Conservation (phyloP, 2,888 invertebrate species). For the Harpagoxenus sublaevis region DNA sequence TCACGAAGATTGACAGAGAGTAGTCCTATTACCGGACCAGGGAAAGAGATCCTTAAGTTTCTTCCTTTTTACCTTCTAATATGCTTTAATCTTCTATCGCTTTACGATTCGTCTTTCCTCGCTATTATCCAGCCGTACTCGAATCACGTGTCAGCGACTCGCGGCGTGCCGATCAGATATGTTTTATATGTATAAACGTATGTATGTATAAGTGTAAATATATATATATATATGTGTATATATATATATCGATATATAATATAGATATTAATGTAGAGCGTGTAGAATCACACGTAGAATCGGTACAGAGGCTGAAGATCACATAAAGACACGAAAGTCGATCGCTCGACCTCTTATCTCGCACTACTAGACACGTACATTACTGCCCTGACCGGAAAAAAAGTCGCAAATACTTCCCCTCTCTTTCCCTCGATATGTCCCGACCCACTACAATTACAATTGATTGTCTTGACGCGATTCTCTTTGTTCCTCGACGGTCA, state of each 20-base stretch:
- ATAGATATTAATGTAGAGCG: conserved; percentile 72
- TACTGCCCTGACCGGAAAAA: conserved; percentile 16
- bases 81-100: background rate
- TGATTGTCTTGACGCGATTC: conserved; percentile 86
- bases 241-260: conserved; percentile 64
- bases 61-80: conserved; percentile 26
- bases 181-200: conserved; percentile 72
- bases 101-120: background rate
- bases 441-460: conserved; percentile 79
- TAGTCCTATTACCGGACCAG: conserved; percentile 47
- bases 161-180: conserved; percentile 68
- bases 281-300: conserved; percentile 68
- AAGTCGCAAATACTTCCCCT: conserved; percentile 46
- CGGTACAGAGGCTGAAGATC: conserved; percentile 75
- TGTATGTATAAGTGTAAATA: conserved; percentile 66
- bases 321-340: conserved; percentile 73
- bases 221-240: conserved; percentile 69
- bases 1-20: conserved; percentile 80
- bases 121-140: conserved; percentile 7
- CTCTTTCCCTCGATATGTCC: conserved; percentile 62
- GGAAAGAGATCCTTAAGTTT: conserved; percentile 43
- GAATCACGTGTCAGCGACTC: conserved; percentile 41
- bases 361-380: conserved; percentile 48
- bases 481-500: conserved; percentile 73
- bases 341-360: conserved; percentile 46